These are phyloP conservation scores for Camponotus fellah DNA, from an alignment of 2,888 invertebrate species.

Conservation along the genomic window DNA sequence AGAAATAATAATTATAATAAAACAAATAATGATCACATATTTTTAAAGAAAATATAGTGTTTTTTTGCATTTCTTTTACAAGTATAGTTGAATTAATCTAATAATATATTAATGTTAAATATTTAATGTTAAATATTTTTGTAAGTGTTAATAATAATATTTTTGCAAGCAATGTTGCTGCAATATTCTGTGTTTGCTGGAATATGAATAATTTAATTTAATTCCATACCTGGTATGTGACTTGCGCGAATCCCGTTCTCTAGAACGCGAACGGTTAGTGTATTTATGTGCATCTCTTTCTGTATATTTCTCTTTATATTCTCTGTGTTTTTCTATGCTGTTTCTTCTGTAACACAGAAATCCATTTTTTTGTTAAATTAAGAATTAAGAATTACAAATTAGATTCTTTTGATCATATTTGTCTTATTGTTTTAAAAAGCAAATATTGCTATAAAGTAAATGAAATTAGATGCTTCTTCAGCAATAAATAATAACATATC, in stretches of 20 bases:
- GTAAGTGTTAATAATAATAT: not conserved
- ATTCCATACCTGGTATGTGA: conserved; percentile 55
- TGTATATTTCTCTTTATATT: conserved; percentile 38
- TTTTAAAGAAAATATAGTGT: not conserved
- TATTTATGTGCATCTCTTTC: conserved; percentile 23
- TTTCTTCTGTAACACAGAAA: conserved; percentile 14
- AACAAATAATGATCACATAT: not conserved
- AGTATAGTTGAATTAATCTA: not conserved
- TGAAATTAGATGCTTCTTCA: not conserved
- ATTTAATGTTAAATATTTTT: not conserved
- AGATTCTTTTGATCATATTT: not conserved
- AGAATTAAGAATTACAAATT: too few relatives aligned
- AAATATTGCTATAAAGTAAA: conserved; percentile 2
- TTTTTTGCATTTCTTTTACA: not conserved
- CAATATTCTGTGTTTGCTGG: too few relatives aligned
- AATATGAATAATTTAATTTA: not conserved
- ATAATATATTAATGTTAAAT: not conserved
- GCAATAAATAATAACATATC: not conserved
- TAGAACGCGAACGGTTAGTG: conserved; percentile 56
- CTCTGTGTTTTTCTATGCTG: conserved; percentile 49
- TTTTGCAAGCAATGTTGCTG: not conserved
- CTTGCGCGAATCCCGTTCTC: conserved; percentile 48
- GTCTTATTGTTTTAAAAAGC: not conserved
- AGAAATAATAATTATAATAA: not conserved
- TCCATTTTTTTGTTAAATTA: not conserved